Base-by-base conservation (phyloP, 2,888 invertebrate genomes). In the Leptinotarsa juncta region DNA sequence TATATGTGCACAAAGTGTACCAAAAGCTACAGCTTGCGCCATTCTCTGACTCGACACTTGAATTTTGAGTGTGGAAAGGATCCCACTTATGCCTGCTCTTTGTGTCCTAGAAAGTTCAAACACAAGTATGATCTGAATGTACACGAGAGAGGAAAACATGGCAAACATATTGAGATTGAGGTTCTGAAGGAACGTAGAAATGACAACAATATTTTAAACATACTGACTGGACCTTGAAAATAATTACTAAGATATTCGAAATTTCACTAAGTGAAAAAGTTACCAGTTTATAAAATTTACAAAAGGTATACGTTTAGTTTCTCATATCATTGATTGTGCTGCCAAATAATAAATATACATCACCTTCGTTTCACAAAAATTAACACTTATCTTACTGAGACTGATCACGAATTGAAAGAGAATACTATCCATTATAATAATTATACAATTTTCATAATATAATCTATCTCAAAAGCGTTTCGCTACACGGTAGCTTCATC, bases 21-120 rank as follows among this genome's bases (percentile, higher is more conserved):
- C 1, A 90, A 90, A 79, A 84, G 87, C 23, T 90, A 90, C 81
- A 87, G 88, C 16, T 83, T 90, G 20, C 87, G 88, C 3, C 90
- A 90, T 78, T 90, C 89, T 42, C 83, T 90, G 16, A 91, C 90
- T 81, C 86, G 90, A 18, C 90, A 90, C 78, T 86, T 90, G 10
- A 87, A 87, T 75, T 90, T 89, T 81, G 90, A 90, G 78, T 90
- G 90, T 77, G 90, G 90, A 0, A 88, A 89, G 71, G 91, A 91
- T 80, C 92, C 92, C 1, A 90, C 90, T 81, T 91, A 92, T 84
- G 90, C 91, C 78, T 92, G 92, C 79, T 89, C 89, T 53, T 89
- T 91, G 81, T 92, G 92, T 85, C 90, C 91, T 83, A 91, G 91
- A 85, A 90, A 90, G 82, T 92, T 89, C 80, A 89, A 89, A 76